Evolutionary conservation across 2,113 vertebrate genomes (phyloP), one percentile per base, ranked within the genome.

Genomic region (Cyrtonyx montezumae): DNA sequence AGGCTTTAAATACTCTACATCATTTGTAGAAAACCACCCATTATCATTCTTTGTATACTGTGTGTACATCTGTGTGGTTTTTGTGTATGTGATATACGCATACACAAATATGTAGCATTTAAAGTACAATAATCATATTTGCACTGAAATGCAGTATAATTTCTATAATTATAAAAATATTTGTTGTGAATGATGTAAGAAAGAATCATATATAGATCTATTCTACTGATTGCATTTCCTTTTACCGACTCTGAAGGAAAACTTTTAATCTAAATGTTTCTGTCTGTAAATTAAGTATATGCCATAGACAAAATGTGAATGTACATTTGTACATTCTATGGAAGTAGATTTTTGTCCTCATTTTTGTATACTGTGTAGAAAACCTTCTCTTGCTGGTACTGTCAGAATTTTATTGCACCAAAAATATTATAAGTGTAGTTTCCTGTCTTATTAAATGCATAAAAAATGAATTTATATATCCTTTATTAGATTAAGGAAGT

Each of bases 181-280:
- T 67, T 90, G 74, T 83, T 63, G n/a, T 79, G 87, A 91, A 83
- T 68, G 13, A 18, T 87, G 8, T 85, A 68, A 66, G 79, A 90
- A 8, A 8, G 12, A 76, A 8, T 67, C 42, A 26, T 69, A 16
- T 36, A 66, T 59, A 37, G 49, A 66, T 34, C 49, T 93, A 1
- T 37, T 76, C 78, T 88, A 25, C 61, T 74, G 13, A 53, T 25
- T 36, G 56, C 36, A 25, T 74, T 74, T 51, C 43, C 9, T 91
- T 94, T 88, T 78, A 65, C 16, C 46, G 82, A 40, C 48, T 86
- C 37, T 80, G 92, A 90, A 84, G 79, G 69, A 85, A 63, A n/a
- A 8, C 34, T 88, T 82, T 66, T 81, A 28, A 40, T 51, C n/a
- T 75, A 56, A 19, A 34, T 58, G 21, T 40, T 84, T 84, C 69